Percentiles rank a stretch among this genome's conserved stretches.
These are phyloP conservation scores for Plectrocnemia conspersa DNA, from an alignment of 1,140 invertebrate genomes.

Conservation along the genomic window DNA sequence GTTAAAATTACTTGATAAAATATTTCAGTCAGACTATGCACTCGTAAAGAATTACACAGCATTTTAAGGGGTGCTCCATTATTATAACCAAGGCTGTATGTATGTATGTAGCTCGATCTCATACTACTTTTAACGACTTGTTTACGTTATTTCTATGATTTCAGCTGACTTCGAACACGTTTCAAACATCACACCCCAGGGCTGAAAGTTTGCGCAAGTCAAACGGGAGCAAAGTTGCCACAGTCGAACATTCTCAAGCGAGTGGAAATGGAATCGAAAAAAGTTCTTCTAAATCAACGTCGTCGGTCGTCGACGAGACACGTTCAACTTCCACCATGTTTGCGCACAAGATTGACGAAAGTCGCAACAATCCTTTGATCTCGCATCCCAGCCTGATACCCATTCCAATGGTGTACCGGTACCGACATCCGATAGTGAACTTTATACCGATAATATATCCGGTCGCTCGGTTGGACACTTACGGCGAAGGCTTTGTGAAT, in stretches of 20 bases:
- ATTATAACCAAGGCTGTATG: no score
- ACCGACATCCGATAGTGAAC: no score
- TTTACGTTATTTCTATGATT: no score
- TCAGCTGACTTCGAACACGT: neutral
- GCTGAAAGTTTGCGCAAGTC: neutral
- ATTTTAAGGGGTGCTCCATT: no score
- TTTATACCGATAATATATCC: no score
- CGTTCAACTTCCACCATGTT: neutral
- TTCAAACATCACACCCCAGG: neutral
- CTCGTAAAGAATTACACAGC: no score
- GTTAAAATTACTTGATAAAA: no score
- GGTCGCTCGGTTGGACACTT: neutral
- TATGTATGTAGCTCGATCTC: constrained; percentile 1
- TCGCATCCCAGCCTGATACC: neutral
- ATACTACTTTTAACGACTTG: no score
- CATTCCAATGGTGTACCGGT: no score
- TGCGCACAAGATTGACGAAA: neutral
- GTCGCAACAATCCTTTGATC: constrained; percentile 2
- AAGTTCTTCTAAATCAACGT: neutral
- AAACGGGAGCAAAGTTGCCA: neutral
- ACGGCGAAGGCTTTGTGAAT: neutral
- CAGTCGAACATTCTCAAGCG: neutral
- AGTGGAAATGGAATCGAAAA: constrained; percentile 2
- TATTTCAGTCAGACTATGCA: no score
- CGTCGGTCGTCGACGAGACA: neutral